Percentiles rank a stretch among this genome's conserved stretches.
Evolutionary conservation across 2,888 invertebrate species (phyloP).

Genomic region (Acanthosepion esculentum): DNA sequence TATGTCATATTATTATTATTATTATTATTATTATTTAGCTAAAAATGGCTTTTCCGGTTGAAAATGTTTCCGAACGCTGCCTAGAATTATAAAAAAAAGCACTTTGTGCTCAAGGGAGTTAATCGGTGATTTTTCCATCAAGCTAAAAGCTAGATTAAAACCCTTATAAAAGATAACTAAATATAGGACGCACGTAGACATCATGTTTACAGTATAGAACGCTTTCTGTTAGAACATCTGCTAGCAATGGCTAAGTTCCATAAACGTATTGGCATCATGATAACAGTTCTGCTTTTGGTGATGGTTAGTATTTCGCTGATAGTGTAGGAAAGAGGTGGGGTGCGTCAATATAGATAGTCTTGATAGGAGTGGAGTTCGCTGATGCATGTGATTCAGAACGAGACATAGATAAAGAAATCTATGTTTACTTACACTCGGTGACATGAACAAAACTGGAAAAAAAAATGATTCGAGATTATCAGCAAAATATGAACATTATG

Average conservation of each 20-base stretch:
- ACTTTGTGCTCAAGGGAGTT: no score
- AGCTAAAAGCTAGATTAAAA: no score
- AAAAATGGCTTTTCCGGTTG: no score
- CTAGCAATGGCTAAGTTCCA: neutral
- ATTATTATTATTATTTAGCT: no score
- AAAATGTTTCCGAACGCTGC: no score
- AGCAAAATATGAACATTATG: neutral
- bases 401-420: no score
- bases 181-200: neutral
- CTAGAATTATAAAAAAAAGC: no score
- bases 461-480: neutral
- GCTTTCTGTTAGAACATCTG: neutral
- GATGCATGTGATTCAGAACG: neutral
- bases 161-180: neutral
- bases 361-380: neutral
- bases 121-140: no score
- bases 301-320: neutral
- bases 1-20: no score
- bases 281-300: neutral
- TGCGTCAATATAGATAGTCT: neutral
- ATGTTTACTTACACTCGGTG: neutral
- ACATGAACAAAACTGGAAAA: neutral
- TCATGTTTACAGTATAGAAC: neutral
- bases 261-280: neutral
- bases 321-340: neutral